Conservation (phyloP, 2,888 invertebrate species). For the Polyommatus icarus region DNA sequence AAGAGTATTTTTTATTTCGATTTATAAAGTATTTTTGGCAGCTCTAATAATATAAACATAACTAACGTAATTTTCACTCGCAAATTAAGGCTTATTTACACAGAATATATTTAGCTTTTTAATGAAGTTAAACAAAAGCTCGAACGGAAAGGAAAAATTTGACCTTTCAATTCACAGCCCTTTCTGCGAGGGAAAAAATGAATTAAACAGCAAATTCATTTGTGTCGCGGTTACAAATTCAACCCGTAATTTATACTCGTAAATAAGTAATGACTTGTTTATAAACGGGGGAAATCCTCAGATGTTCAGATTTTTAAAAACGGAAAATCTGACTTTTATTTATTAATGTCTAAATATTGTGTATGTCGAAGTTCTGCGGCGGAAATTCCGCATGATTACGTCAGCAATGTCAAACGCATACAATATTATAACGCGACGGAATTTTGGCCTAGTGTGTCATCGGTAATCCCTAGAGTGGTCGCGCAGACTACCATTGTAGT, state of each 20-base stretch:
- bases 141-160: background rate
- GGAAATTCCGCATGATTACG: no score
- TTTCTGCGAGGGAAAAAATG: background rate
- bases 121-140: slow-evolving; percentile 19
- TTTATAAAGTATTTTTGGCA: background rate
- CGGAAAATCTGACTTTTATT: background rate
- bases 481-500: no score
- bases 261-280: slow-evolving; percentile 17
- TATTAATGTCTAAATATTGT: background rate
- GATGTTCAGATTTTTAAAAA: background rate
- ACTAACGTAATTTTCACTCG: background rate
- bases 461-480: no score
- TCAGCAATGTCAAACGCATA: no score
- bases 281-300: background rate
- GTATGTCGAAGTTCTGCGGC: no score
- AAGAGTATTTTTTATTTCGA: background rate
- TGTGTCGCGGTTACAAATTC: slow-evolving; percentile 16
- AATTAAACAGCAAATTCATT: slow-evolving; percentile 9
- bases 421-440: no score
- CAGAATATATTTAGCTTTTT: slow-evolving; percentile 2
- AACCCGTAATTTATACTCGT: background rate
- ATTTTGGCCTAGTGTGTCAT: no score
- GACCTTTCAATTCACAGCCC: slow-evolving; percentile 1
- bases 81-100: background rate
- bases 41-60: background rate